A percentile compares a stretch with the other conserved stretches of the same genome.
phyloP scores from a whole-genome alignment of 1,140 invertebrate genomes.

The Drosophila triauraria region DNA sequence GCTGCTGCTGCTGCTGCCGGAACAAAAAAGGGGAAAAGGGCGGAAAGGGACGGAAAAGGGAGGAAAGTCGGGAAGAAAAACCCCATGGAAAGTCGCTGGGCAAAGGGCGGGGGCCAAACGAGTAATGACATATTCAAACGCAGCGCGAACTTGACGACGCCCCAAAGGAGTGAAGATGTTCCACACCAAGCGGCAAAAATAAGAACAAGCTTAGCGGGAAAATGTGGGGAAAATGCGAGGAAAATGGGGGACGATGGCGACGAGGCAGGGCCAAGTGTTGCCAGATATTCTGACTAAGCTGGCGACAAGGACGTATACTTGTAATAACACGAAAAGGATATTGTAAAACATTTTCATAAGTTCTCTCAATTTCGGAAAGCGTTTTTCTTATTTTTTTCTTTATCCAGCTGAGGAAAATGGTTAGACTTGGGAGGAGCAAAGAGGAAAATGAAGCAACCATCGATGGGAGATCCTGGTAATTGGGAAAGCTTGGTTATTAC shows the following conservation, averaged over 20 bases:
- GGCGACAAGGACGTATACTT: slow-evolving; percentile 84
- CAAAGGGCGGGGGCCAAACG: slow-evolving; percentile 33
- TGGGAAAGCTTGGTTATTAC: too few species aligned
- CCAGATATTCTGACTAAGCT: slow-evolving; percentile 84
- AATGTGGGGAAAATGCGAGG: not conserved
- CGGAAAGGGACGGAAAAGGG: slow-evolving; percentile 40
- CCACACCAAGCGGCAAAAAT: slow-evolving; percentile 17
- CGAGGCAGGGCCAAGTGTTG: slow-evolving; percentile 48
- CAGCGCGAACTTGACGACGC: slow-evolving; percentile 78
- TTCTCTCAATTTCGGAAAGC: slow-evolving; percentile 53
- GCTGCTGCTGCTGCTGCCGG: slow-evolving; percentile 1
- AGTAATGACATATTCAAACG: slow-evolving; percentile 82
- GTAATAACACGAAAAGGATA: slow-evolving; percentile 85
- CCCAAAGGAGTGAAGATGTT: slow-evolving; percentile 62
- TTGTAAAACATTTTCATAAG: slow-evolving; percentile 85
- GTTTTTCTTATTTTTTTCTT: slow-evolving; percentile 16
- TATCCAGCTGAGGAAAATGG: slow-evolving; percentile 20
- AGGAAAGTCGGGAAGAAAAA: slow-evolving; percentile 56
- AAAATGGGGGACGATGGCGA: not conserved
- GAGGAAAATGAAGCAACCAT: too few species aligned
- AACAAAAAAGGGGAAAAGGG: slow-evolving; percentile 2
- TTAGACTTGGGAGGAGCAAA: too few species aligned
- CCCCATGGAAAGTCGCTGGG: slow-evolving; percentile 2
- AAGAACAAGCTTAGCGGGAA: slow-evolving; percentile 23
- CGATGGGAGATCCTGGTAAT: too few species aligned